phyloP scores from a whole-genome alignment of 2,797 vertebrate genomes.

The Artibeus jamaicensis region DNA sequence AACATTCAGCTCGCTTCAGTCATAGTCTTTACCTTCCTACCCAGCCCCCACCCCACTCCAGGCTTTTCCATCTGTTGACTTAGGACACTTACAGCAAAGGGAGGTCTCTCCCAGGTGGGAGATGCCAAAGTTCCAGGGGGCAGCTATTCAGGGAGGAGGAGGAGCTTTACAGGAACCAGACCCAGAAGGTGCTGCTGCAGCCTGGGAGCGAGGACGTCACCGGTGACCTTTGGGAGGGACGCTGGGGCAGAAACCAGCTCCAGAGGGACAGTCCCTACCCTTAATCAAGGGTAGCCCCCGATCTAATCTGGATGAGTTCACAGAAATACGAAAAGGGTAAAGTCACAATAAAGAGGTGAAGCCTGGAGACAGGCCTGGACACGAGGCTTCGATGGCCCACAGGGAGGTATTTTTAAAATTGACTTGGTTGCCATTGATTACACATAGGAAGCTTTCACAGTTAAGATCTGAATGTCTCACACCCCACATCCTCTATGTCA shows the following conservation, averaged over 20 bases:
- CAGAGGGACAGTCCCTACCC: background rate
- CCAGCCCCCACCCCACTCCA: too few species aligned
- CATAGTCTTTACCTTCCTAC: background rate
- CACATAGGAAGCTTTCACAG: background rate
- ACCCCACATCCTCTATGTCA: background rate
- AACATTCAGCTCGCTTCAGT: background rate
- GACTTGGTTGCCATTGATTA: background rate
- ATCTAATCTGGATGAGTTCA: background rate
- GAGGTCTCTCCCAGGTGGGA: background rate
- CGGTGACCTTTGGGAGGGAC: background rate
- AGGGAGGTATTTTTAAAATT: background rate
- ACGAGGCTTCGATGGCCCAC: background rate
- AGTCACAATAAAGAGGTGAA: background rate
- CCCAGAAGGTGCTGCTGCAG: background rate
- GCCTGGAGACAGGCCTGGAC: background rate
- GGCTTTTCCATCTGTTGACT: background rate
- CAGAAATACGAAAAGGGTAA: background rate
- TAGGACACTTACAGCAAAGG: background rate
- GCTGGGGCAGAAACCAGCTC: background rate
- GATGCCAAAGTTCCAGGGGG: rapidly evolving
- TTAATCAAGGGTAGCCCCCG: background rate
- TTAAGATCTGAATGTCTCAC: background rate
- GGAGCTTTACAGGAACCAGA: background rate
- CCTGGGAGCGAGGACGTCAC: background rate
- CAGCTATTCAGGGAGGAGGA: background rate